These are phyloP conservation scores for Cephus pygmeus DNA, from an alignment of 2,888 invertebrate genomes.

Conservation along the genomic window DNA sequence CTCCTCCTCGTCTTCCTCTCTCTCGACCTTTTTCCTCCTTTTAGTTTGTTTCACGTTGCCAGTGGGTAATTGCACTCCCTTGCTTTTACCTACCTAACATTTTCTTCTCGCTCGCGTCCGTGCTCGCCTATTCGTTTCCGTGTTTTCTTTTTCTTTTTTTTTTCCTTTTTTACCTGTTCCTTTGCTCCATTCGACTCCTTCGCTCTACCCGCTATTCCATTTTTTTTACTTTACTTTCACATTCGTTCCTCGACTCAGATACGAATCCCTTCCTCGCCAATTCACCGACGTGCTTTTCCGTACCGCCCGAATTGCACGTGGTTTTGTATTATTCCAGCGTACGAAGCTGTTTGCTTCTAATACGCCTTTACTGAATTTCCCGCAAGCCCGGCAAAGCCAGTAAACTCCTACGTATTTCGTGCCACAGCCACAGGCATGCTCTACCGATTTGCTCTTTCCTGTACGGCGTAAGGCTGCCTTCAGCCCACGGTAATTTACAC, in stretches of 20 bases:
- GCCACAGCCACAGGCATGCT: background rate
- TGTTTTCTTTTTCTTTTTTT: conserved; percentile 20
- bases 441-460: background rate
- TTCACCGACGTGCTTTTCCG: background rate
- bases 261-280: background rate
- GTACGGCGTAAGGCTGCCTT: background rate
- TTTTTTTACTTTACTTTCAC: background rate
- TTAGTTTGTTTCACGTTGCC: conserved; percentile 62
- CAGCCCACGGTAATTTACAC: conserved; percentile 31
- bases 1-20: conserved; percentile 1
- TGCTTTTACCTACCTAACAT: conserved; percentile 51
- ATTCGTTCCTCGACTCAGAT: background rate
- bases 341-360: background rate
- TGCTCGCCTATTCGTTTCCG: conserved; percentile 32
- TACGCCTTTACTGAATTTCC: background rate
- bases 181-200: conserved; percentile 3
- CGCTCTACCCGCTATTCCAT: background rate
- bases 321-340: background rate
- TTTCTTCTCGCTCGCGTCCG: conserved; percentile 40
- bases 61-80: conserved; percentile 61
- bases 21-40: conserved; percentile 35
- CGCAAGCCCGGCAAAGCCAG: background rate
- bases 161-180: conserved; percentile 17
- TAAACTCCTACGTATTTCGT: background rate
- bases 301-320: background rate